Evolutionary conservation across 2,888 invertebrate species (phyloP).

Genomic region (Eupithecia tripunctaria): DNA sequence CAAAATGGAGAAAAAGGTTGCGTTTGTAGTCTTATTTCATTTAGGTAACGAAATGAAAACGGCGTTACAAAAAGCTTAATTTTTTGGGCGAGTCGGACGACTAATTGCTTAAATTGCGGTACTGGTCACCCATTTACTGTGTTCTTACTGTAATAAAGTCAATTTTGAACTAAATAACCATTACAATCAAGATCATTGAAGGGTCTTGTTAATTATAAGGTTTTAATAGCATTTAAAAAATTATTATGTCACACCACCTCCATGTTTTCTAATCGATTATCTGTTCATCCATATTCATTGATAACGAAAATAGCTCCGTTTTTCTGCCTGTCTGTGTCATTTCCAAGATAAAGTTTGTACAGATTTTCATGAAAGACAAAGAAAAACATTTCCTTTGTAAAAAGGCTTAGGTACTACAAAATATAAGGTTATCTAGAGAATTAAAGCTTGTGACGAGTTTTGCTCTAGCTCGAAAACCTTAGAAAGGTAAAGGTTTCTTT

Average conservation of each 20-base stretch:
- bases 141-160: neutral
- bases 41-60: conserved; percentile 5
- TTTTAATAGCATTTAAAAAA: neutral
- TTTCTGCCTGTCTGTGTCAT: neutral
- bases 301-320: neutral
- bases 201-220: neutral
- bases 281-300: neutral
- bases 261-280: neutral
- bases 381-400: too few species aligned
- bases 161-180: neutral
- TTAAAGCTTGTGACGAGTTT: too few species aligned
- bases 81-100: neutral
- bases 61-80: conserved; percentile 2
- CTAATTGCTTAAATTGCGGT: neutral
- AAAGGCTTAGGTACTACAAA: too few species aligned
- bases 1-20: neutral
- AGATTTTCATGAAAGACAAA: neutral
- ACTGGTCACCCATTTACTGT: neutral
- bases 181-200: neutral
- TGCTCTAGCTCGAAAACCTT: too few species aligned
- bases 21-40: neutral
- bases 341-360: neutral
- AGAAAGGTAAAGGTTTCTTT: too few species aligned
- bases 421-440: too few species aligned
- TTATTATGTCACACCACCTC: neutral